Base-by-base conservation (phyloP, 2,888 invertebrate species). In the Stictocephala bisonia region DNA sequence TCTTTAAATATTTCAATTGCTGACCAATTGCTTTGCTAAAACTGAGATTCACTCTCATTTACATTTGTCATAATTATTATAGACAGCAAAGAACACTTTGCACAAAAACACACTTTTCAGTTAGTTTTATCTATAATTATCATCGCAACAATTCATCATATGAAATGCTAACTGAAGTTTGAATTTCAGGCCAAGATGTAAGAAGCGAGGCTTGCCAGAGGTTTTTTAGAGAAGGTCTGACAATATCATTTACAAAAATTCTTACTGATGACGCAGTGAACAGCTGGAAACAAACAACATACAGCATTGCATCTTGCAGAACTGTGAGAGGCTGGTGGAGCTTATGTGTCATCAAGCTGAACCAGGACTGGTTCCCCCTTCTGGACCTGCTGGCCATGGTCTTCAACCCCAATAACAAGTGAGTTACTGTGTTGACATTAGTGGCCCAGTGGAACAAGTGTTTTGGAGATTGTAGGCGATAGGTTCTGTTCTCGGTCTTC, bases 221-320 rank as follows among this genome's bases (percentile, higher is more conserved):
- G 80, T 98, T 98, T 86, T 97, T 96, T 87, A 91, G 94, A 81
- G 97, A 97, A 84, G 96, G 96, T 67, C 88, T 98, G 79, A 95
- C 96, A 76, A 90, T 94, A 79, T 97, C 97, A 68, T 98, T 98
- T 85, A 95, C 95, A 64, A 97, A 97, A 87, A 96, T 98, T 83
- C 88, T 98, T 82, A 97, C 97, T 18, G 98, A 98, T 85, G 98
- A 98, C 85, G 97, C 98, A 69, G 97, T 98, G 67, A 94, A 94
- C 82, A 96, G 96, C 82, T 98, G 98, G 98, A 98, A 97, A 85
- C 90, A 91, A n/a, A n/a, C 82, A 97, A 97, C 85, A 98, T 98
- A 83, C 97, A 98, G 84, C 93, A 92, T 84, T 97, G 96, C 86
- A 97, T 98, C 80, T 90, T 95, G 82, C 92, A 94, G 81, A 97